These are phyloP conservation scores for Varanus salvator DNA, from an alignment of 2,113 vertebrate genomes.

Conservation along the genomic window DNA sequence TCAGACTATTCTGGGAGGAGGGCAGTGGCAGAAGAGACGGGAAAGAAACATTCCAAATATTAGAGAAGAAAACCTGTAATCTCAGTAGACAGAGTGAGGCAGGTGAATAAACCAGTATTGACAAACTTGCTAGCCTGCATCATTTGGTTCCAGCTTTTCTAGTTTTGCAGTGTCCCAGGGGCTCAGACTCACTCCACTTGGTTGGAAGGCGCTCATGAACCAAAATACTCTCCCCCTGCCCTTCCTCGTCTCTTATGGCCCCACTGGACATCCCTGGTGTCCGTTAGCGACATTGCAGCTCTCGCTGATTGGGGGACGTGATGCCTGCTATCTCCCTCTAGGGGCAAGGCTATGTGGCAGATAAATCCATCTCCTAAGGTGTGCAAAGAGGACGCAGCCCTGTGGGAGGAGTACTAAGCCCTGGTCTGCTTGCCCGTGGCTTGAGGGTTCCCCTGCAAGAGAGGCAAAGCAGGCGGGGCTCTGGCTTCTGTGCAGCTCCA, in stretches of 20 bases:
- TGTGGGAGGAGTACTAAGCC: neutral
- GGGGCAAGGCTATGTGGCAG: neutral
- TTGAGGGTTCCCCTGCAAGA: neutral
- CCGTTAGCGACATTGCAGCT: neutral
- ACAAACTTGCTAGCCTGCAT: neutral
- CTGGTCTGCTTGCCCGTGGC: neutral
- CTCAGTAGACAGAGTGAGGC: neutral
- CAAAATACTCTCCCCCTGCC: no score
- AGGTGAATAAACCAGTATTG: neutral
- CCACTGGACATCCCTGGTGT: neutral
- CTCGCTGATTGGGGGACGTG: neutral
- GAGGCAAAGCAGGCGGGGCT: neutral
- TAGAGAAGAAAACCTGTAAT: neutral
- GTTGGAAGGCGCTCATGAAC: neutral
- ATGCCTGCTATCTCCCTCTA: neutral
- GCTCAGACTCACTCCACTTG: neutral
- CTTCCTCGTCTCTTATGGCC: neutral
- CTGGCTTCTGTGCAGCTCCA: neutral
- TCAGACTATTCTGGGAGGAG: no score
- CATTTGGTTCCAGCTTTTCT: neutral
- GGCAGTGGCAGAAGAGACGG: no score
- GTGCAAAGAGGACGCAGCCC: neutral
- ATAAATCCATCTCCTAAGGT: neutral
- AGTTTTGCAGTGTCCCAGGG: neutral
- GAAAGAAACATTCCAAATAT: neutral